These are phyloP conservation scores for Harpagoxenus sublaevis DNA, from an alignment of 2,888 invertebrate genomes.

Conservation along the genomic window DNA sequence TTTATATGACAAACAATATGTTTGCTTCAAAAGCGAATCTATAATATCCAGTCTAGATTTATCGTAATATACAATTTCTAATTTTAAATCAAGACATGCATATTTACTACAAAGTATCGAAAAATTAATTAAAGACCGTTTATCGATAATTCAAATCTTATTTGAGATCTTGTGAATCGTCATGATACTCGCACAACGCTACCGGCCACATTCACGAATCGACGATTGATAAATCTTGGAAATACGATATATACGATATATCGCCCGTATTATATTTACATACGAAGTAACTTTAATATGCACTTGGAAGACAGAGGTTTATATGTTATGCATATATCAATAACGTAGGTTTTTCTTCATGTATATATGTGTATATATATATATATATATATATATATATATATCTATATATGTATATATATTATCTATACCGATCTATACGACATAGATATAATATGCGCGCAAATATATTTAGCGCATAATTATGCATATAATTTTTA, in stretches of 20 bases:
- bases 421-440: constrained; percentile 12
- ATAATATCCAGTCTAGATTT: background rate
- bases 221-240: constrained; percentile 59
- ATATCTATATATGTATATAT: constrained; percentile 44
- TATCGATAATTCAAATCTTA: background rate
- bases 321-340: constrained; percentile 80
- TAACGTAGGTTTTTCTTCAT: constrained; percentile 58
- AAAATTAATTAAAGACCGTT: background rate
- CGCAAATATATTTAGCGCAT: background rate
- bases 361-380: constrained; percentile 46
- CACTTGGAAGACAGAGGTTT: constrained; percentile 86
- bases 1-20: background rate
- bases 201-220: constrained; percentile 26
- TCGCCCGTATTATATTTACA: constrained; percentile 71
- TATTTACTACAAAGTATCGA: background rate
- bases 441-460: constrained; percentile 25
- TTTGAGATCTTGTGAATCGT: constrained; percentile 37
- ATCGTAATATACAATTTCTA: background rate
- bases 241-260: constrained; percentile 62
- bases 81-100: background rate
- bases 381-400: constrained; percentile 30
- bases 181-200: constrained; percentile 26
- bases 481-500: constrained; percentile 31
- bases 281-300: constrained; percentile 80
- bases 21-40: background rate